phyloP scores from a whole-genome alignment of 1,140 invertebrate genomes.

The Halictus rubicundus region DNA sequence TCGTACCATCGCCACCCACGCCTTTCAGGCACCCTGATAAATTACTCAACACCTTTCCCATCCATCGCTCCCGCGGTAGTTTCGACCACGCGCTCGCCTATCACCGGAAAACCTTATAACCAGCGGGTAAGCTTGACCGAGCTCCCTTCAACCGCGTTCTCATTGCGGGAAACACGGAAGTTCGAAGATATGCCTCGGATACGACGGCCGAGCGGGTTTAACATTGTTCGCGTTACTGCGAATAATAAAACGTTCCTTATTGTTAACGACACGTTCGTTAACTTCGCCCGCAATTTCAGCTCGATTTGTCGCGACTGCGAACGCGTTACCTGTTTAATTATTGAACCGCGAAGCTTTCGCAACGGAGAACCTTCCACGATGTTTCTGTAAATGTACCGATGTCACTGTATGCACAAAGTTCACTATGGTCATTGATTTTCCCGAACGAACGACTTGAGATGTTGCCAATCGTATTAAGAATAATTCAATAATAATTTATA shows the following conservation, averaged over 20 bases:
- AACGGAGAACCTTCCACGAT: no score
- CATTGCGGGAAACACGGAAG: constrained; percentile 37
- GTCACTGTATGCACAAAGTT: no score
- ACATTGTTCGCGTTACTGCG: neutral
- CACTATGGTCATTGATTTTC: neutral
- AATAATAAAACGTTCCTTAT: constrained; percentile 7
- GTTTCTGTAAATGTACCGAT: neutral
- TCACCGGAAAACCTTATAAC: constrained; percentile 55
- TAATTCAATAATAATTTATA: no score
- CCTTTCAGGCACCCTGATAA: constrained; percentile 70
- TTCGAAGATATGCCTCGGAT: constrained; percentile 11
- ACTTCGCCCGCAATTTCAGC: neutral
- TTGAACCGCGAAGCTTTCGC: no score
- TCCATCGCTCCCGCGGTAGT: constrained; percentile 52
- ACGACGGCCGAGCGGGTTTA: neutral
- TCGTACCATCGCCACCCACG: constrained; percentile 54
- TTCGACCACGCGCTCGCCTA: constrained; percentile 35
- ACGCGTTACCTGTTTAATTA: neutral
- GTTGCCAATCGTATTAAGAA: no score
- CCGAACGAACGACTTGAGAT: neutral
- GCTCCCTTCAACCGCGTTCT: constrained; percentile 26
- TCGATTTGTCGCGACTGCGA: neutral
- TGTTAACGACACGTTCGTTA: neutral
- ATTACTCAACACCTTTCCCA: constrained; percentile 69
- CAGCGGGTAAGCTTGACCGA: constrained; percentile 33